phyloP scores from a whole-genome alignment of 1,140 invertebrate genomes.

The Acromyrmex echinatior region DNA sequence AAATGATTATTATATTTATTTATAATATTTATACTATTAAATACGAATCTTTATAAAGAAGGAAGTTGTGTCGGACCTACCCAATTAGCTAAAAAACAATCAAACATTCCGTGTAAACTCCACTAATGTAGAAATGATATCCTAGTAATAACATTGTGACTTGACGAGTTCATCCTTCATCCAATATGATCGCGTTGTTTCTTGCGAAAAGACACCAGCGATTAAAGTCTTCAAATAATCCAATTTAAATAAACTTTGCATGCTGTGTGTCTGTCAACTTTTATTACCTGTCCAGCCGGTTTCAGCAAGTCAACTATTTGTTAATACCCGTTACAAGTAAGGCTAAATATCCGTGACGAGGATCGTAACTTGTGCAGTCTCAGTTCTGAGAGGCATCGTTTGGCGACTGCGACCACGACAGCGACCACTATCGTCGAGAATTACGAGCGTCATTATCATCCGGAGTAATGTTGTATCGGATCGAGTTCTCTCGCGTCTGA shows the following conservation, averaged over 20 bases:
- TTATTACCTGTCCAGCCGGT: background rate
- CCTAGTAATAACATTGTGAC: background rate
- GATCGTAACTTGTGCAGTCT: slow-evolving; percentile 76
- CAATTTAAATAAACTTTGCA: slow-evolving; percentile 22
- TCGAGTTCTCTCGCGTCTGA: slow-evolving; percentile 45
- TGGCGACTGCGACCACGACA: slow-evolving; percentile 53
- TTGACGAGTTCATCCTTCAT: background rate
- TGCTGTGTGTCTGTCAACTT: background rate
- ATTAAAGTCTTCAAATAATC: slow-evolving; percentile 2
- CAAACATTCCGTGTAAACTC: background rate
- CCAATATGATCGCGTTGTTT: background rate
- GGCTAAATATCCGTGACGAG: slow-evolving; percentile 64
- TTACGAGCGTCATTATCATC: slow-evolving; percentile 79
- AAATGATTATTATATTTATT: background rate
- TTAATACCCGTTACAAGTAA: slow-evolving; percentile 24
- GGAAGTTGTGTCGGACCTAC: background rate
- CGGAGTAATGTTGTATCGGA: slow-evolving; percentile 61
- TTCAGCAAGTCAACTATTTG: slow-evolving; percentile 8
- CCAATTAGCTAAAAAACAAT: background rate
- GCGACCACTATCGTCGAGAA: slow-evolving; percentile 73
- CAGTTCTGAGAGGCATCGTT: slow-evolving; percentile 59
- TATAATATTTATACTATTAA: background rate
- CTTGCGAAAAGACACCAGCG: background rate
- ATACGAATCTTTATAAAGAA: background rate
- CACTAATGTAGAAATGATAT: background rate